Base-by-base conservation (phyloP, 2,113 vertebrate species). In the Sorex araneus region DNA sequence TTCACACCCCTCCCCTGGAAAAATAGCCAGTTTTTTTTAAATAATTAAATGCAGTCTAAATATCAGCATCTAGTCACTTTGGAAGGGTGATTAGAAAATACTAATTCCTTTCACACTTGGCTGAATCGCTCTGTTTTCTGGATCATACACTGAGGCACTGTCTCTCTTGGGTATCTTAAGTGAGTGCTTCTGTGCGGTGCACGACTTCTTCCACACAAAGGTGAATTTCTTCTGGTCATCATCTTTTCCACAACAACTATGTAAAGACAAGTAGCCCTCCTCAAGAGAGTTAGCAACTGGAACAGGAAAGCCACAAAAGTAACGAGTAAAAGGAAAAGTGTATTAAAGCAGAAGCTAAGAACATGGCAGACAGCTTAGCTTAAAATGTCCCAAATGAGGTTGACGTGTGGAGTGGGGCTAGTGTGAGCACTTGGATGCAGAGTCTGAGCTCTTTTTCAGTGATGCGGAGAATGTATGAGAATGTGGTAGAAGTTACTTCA, bases 101-200 rank as follows among this genome's bases (percentile, higher is more conserved):
- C 74, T 54, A 74, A 75, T 77, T 91, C 64, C 70, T 93, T 86
- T 89, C 84, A 81, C 43, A 87, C 84, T 78, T 94, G 87, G 60
- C 79, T 93, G 70, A 89, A 60, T 82, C 27, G 28, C 91, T 90
- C 67, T 92, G 5, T 91, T 94, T 95, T 95, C 81, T 47, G 89
- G 47, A 8, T 87, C 87, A 73, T 78, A 21, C 70, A 81, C 84
- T 75, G 74, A 95, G 78, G 94, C 84, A 82, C 87, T 95, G 75
- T 94, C 92, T 94, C 75, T 83, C 88, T 71, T 92, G 71, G 92
- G 88, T 74, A 71, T 94, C 96, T 91, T 90, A 96, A 95, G 40
- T 95, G 96, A 96, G 75, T 94, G 96, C 36, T 93, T 95, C 91
- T 95, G 90, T 96, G 91, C 95, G 93, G 84, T 84, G 36, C 77